Conservation (phyloP, 2,113 vertebrate species). For the Xenus cinereus region DNA sequence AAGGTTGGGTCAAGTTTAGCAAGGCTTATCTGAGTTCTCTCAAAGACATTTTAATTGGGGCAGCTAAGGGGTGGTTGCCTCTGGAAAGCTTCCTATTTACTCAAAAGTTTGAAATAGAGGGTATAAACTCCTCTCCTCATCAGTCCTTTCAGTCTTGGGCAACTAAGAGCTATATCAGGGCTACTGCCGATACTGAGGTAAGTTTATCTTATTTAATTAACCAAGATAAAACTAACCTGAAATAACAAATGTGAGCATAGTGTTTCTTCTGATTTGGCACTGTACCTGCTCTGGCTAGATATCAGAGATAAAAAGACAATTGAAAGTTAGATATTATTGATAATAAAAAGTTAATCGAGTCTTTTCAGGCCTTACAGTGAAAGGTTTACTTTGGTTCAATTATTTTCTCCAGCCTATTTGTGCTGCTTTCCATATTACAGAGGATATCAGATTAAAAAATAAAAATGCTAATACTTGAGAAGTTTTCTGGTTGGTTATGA, state of each 20-base stretch:
- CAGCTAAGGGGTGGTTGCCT: not conserved
- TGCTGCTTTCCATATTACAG: not conserved
- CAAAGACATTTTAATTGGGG: not conserved
- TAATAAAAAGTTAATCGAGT: not conserved
- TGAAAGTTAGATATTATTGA: not conserved
- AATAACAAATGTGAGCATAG: not conserved
- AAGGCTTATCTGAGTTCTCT: not conserved
- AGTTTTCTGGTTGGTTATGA: not conserved
- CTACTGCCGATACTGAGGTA: not conserved
- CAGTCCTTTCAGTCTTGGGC: not conserved
- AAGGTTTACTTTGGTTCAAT: not conserved
- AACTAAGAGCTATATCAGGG: not conserved
- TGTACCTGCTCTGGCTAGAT: not conserved
- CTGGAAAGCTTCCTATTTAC: not conserved
- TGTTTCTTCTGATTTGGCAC: not conserved
- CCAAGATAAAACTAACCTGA: not conserved
- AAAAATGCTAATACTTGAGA: not conserved
- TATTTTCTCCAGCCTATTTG: not conserved
- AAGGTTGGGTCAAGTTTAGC: not conserved
- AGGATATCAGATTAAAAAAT: not conserved
- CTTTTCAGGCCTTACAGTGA: not conserved
- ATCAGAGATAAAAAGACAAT: not conserved
- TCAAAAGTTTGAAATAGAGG: not conserved
- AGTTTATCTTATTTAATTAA: fast-evolving
- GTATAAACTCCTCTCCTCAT: not conserved